Evolutionary conservation across 2,888 invertebrate species (phyloP).

Genomic region (Seira sanloemensis): DNA sequence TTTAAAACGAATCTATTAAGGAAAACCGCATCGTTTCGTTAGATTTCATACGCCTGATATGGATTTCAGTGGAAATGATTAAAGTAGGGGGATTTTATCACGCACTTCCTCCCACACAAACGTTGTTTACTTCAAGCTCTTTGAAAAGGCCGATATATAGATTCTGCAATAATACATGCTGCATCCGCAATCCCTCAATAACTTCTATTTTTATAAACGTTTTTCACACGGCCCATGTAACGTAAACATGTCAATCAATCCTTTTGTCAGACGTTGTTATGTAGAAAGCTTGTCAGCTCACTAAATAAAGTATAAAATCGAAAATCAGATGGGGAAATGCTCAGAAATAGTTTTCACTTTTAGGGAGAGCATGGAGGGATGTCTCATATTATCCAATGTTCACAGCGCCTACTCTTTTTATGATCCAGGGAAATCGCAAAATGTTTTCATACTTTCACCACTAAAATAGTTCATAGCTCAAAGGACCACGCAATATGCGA

Average conservation of each 20-base stretch:
- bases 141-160: neutral
- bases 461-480: neutral
- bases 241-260: conserved; percentile 6
- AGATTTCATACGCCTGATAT: too few relatives aligned
- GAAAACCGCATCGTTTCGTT: too few relatives aligned
- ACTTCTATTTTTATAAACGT: too few relatives aligned
- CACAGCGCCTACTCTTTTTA: neutral
- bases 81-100: neutral
- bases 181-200: neutral
- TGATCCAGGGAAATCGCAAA: neutral
- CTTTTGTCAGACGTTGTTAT: neutral
- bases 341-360: neutral
- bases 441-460: neutral
- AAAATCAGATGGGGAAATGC: neutral
- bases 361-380: neutral
- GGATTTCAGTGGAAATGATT: neutral
- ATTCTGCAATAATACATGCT: neutral
- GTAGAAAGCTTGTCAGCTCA: neutral
- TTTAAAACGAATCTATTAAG: too few relatives aligned
- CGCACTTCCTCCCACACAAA: neutral
- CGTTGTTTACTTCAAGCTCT: neutral
- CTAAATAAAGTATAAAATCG: neutral
- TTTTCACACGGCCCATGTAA: neutral
- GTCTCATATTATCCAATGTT: neutral
- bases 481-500: neutral